Evolutionary conservation across 2,797 vertebrate genomes (phyloP).

Genomic region (Luscinia luscinia): DNA sequence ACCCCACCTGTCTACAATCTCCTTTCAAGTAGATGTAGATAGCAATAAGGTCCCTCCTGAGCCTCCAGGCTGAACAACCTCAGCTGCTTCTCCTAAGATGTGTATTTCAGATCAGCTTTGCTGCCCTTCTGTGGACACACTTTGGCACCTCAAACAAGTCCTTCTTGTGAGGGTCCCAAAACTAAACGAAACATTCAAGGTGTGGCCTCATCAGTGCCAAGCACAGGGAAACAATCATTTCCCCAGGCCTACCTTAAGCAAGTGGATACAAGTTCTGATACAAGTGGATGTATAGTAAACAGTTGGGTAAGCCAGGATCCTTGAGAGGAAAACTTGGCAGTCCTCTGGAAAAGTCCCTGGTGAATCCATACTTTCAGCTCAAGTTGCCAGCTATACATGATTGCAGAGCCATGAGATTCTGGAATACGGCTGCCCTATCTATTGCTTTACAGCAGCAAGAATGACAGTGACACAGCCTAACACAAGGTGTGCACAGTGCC

Average conservation of each 20-base stretch:
- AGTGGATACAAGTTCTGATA: no score
- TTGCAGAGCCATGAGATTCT: background rate
- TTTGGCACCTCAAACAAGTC: background rate
- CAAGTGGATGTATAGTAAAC: background rate
- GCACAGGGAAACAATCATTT: background rate
- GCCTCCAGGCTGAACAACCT: background rate
- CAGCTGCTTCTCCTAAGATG: background rate
- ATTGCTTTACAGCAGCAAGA: background rate
- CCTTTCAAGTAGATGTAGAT: background rate
- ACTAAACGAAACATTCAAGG: fast-evolving
- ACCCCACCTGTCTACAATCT: background rate
- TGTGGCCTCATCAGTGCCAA: background rate
- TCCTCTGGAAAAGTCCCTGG: background rate
- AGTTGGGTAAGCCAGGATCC: background rate
- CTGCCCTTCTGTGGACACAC: background rate
- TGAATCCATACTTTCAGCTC: background rate
- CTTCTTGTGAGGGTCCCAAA: background rate
- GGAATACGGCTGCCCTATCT: fast-evolving
- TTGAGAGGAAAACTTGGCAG: background rate
- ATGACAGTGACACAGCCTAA: fast-evolving
- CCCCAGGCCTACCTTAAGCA: background rate
- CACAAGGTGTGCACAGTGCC: background rate
- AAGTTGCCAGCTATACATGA: background rate
- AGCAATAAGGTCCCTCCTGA: background rate
- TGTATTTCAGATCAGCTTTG: background rate